Conservation (phyloP, 2,797 vertebrate species). For the Myotis findleyi region DNA sequence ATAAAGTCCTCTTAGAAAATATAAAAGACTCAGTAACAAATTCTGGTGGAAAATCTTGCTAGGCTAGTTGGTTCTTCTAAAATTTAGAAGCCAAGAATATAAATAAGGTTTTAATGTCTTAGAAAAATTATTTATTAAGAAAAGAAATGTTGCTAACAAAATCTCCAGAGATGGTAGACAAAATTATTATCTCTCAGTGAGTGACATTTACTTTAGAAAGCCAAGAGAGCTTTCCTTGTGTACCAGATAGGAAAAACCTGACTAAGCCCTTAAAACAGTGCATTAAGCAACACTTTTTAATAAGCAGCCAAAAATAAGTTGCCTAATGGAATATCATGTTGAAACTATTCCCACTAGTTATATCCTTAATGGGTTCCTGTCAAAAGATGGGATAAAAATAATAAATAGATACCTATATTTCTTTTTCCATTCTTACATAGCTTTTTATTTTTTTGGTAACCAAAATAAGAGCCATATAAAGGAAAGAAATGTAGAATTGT, state of each 20-base stretch:
- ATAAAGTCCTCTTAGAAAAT: not conserved
- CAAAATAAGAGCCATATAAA: constrained; percentile 27
- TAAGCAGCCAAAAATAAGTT: constrained; percentile 70
- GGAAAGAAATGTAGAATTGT: not conserved
- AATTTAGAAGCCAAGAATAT: not conserved
- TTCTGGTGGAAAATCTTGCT: not conserved
- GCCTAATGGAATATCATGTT: constrained; percentile 60
- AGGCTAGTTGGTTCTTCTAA: not conserved
- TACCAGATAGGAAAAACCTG: constrained; percentile 34
- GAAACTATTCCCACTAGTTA: constrained; percentile 49
- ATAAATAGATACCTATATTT: constrained; percentile 32
- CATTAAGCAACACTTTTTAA: constrained; percentile 62
- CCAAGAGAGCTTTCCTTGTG: constrained; percentile 48
- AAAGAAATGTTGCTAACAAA: not conserved
- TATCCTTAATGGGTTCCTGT: constrained; percentile 58
- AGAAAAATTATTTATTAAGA: constrained; percentile 25
- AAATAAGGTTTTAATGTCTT: constrained; percentile 31
- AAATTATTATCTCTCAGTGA: not conserved
- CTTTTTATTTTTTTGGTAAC: constrained; percentile 12
- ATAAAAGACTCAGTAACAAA: not conserved
- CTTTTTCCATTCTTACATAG: constrained; percentile 26
- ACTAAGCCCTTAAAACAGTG: constrained; percentile 37
- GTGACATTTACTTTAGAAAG: constrained; percentile 61
- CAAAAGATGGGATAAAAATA: constrained; percentile 69
- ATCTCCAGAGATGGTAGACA: constrained; percentile 3